phyloP scores from a whole-genome alignment of 2,113 vertebrate genomes.

The Brienomyrus brachyistius region DNA sequence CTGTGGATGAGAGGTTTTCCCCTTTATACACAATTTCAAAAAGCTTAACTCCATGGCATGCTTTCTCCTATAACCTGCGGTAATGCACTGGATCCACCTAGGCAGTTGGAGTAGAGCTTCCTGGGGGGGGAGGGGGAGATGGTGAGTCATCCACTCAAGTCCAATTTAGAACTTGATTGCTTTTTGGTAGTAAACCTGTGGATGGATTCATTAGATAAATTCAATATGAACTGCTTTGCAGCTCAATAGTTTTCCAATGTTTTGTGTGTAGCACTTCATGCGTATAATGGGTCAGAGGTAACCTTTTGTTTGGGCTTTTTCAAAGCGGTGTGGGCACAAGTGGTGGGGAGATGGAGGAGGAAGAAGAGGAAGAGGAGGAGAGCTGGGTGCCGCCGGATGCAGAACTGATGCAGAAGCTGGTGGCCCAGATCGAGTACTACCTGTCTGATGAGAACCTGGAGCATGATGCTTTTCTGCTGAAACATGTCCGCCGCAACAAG shows the following conservation, averaged over 20 bases:
- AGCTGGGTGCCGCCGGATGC: conserved; percentile 84
- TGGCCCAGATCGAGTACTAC: conserved; percentile 90
- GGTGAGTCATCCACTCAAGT: conserved; percentile 50
- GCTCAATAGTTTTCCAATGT: neutral
- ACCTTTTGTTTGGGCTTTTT: neutral
- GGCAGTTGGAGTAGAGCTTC: neutral
- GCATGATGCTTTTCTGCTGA: conserved; percentile 91
- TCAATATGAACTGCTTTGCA: conserved; percentile 23
- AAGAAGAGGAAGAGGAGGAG: conserved; percentile 70
- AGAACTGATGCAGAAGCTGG: conserved; percentile 79
- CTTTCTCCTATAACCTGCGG: neutral
- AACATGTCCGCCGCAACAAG: conserved; percentile 91
- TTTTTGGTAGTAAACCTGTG: neutral
- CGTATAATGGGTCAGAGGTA: neutral
- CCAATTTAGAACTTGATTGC: conserved; percentile 8
- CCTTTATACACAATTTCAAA: neutral
- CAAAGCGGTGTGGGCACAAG: conserved; percentile 67
- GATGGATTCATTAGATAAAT: neutral
- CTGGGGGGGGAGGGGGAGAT: neutral
- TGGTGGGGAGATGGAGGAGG: conserved; percentile 81
- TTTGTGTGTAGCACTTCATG: conserved; percentile 3
- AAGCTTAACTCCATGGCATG: neutral
- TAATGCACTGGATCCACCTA: neutral
- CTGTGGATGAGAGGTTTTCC: neutral
- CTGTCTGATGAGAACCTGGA: conserved; percentile 95